Evolutionary conservation across 1,140 invertebrate genomes (phyloP).

Genomic region (Drosophila mauritiana): DNA sequence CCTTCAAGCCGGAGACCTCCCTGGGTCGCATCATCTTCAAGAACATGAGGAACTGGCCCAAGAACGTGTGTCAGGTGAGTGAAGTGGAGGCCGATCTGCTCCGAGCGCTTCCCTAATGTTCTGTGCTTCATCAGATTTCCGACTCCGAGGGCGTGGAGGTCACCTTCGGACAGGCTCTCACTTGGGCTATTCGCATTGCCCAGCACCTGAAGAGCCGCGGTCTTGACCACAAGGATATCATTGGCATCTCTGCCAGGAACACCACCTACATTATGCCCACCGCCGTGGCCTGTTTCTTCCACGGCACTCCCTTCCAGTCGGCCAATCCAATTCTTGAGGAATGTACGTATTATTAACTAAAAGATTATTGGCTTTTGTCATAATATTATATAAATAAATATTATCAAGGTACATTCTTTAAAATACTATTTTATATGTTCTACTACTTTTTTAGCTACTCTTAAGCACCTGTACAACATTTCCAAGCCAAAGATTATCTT

Average conservation of each 20-base stretch:
- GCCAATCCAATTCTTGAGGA: conserved; percentile 51
- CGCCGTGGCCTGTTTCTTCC: conserved; percentile 52
- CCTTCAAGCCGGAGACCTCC: conserved; percentile 50
- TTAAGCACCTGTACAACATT: conserved; percentile 50
- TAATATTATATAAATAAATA: too few species aligned
- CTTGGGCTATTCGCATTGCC: conserved; percentile 52
- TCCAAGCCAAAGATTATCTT: conserved; percentile 58
- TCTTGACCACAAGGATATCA: conserved; percentile 46
- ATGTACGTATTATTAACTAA: conserved; percentile 18
- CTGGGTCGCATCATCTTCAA: conserved; percentile 60
- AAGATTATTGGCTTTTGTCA: neutral
- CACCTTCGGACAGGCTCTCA: conserved; percentile 41
- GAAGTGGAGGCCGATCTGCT: neutral
- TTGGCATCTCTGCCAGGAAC: conserved; percentile 61
- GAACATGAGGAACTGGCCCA: conserved; percentile 56
- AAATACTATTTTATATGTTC: too few species aligned
- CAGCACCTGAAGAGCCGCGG: conserved; percentile 44
- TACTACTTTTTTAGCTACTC: conserved; percentile 15
- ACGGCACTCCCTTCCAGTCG: conserved; percentile 57
- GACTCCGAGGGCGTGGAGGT: conserved; percentile 44
- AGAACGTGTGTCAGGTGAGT: conserved; percentile 62
- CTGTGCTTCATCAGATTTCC: conserved; percentile 27
- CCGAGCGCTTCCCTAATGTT: neutral
- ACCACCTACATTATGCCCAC: conserved; percentile 47
- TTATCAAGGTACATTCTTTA: too few species aligned